Conservation (phyloP, 2,888 invertebrate genomes). For the Agrotis segetum region DNA sequence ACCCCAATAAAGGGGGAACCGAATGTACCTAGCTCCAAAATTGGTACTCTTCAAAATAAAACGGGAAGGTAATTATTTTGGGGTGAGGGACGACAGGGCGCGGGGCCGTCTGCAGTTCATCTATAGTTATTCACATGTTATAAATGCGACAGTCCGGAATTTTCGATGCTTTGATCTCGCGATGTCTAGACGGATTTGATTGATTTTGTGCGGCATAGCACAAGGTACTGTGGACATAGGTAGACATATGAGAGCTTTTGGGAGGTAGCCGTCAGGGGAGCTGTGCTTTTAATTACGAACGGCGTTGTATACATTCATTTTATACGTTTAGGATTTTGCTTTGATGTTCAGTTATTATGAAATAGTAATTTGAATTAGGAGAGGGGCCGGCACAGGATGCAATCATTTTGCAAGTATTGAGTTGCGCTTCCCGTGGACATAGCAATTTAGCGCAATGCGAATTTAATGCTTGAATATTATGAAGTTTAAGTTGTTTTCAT, state of each 20-base stretch:
- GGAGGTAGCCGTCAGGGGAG: neutral
- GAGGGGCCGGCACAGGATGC: neutral
- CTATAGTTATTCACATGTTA: slow-evolving; percentile 31
- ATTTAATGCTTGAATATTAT: slow-evolving; percentile 14
- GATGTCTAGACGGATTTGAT: slow-evolving; percentile 45
- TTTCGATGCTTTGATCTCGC: slow-evolving; percentile 21
- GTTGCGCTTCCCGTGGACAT: neutral
- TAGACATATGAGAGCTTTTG: neutral
- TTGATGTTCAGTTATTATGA: neutral
- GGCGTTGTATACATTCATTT: neutral
- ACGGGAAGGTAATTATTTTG: slow-evolving; percentile 42
- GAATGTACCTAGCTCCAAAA: slow-evolving; percentile 46
- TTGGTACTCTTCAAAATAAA: slow-evolving; percentile 49
- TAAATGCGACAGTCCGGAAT: slow-evolving; percentile 17
- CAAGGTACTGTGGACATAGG: neutral
- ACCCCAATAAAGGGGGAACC: slow-evolving; percentile 46
- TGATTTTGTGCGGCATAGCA: slow-evolving; percentile 32
- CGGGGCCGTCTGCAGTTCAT: slow-evolving; percentile 32
- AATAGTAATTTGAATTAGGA: neutral
- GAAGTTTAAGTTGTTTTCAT: neutral
- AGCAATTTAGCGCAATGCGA: slow-evolving; percentile 18
- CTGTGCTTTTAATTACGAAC: slow-evolving; percentile 24
- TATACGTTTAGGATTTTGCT: slow-evolving; percentile 5
- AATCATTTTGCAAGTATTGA: slow-evolving; percentile 1
- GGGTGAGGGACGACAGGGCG: slow-evolving; percentile 45